Conservation (phyloP, 2,113 vertebrate species). For the Epinephelus lanceolatus region DNA sequence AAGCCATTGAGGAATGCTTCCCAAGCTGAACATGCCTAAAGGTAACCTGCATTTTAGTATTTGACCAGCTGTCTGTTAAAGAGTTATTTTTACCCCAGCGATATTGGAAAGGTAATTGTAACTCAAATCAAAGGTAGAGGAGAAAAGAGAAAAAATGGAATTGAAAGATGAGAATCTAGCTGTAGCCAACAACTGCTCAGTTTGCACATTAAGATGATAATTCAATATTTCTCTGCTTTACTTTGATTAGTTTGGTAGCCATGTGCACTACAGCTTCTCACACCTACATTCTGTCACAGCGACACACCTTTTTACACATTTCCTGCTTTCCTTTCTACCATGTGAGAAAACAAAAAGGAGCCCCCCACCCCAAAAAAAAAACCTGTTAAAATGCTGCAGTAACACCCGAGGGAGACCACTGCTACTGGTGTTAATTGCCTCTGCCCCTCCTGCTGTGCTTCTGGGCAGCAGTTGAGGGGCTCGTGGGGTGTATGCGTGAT, state of each 20-base stretch:
- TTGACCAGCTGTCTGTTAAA: constrained; percentile 1
- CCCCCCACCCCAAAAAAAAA: neutral
- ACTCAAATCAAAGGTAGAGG: neutral
- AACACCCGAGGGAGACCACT: constrained; percentile 18
- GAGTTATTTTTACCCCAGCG: neutral
- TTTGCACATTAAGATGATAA: constrained; percentile 8
- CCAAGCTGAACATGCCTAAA: constrained; percentile 43
- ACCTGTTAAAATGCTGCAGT: constrained; percentile 53
- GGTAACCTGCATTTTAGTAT: constrained; percentile 53
- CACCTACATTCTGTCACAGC: neutral
- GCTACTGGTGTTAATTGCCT: constrained; percentile 62
- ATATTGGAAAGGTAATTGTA: neutral
- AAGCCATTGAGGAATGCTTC: constrained; percentile 26
- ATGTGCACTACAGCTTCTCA: neutral
- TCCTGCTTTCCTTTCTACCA: constrained; percentile 5
- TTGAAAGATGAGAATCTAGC: neutral
- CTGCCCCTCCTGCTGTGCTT: constrained; percentile 38
- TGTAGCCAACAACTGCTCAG: neutral
- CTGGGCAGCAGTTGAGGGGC: constrained; percentile 20
- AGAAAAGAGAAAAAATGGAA: neutral
- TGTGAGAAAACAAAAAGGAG: constrained; percentile 7
- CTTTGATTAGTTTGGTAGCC: constrained; percentile 10
- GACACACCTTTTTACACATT: constrained; percentile 18
- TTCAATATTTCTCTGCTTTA: neutral
- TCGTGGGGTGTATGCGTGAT: neutral